A percentile compares a stretch with the other conserved stretches of the same genome.
phyloP scores from a whole-genome alignment of 2,888 invertebrate species.

The Sinotaia quadrata region DNA sequence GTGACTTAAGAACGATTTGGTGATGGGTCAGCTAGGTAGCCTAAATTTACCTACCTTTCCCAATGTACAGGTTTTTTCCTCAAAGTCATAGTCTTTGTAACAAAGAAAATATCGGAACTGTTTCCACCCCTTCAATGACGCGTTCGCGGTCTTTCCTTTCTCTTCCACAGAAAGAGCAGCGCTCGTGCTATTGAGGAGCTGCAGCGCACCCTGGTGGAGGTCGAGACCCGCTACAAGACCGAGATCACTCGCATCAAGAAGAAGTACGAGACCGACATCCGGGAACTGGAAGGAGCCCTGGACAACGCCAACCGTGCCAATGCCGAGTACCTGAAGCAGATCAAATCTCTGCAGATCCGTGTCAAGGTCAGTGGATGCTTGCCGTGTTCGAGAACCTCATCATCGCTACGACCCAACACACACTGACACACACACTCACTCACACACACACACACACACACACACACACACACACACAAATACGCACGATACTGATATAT shows the following conservation, averaged over 20 bases:
- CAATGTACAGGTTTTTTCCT: no score
- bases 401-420: neutral
- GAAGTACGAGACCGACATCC: conserved; percentile 71
- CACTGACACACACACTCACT: neutral
- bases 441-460: neutral
- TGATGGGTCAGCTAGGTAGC: no score
- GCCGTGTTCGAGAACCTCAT: neutral
- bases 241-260: conserved; percentile 72
- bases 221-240: conserved; percentile 71
- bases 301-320: conserved; percentile 96
- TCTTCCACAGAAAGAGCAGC: conserved; percentile 70
- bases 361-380: conserved; percentile 77
- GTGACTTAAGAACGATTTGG: no score
- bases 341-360: conserved; percentile 96
- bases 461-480: neutral
- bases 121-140: no score
- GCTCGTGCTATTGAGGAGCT: conserved; percentile 72
- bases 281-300: conserved; percentile 75
- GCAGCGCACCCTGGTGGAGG: conserved; percentile 71
- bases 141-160: no score
- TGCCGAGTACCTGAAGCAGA: conserved; percentile 88
- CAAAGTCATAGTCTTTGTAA: no score
- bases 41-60: no score
- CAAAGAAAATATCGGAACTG: no score
- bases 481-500: neutral